A percentile compares a stretch with the other conserved stretches of the same genome.
phyloP scores from a whole-genome alignment of 2,113 vertebrate genomes.

The Platysternon megacephalum region DNA sequence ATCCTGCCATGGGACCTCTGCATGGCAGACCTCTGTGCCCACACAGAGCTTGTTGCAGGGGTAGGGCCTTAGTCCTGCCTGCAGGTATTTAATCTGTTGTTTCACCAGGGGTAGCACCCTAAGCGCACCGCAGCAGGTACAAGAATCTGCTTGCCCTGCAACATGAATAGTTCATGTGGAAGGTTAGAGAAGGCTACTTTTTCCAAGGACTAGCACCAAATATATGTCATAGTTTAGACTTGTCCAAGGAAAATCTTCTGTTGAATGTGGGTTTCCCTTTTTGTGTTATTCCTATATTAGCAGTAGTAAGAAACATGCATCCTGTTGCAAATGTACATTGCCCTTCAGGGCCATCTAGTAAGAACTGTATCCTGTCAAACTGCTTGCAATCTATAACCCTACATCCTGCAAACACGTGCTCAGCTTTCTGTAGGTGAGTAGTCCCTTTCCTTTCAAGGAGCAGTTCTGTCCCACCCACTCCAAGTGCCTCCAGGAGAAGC shows the following conservation, averaged over 20 bases:
- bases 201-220: background rate
- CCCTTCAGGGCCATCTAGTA: background rate
- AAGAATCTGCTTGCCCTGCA: background rate
- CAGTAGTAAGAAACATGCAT: background rate
- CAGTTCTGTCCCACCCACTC: background rate
- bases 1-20: background rate
- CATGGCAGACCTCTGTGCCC: background rate
- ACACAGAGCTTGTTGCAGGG: background rate
- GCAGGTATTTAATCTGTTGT: background rate
- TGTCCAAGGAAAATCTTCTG: background rate
- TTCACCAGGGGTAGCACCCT: background rate
- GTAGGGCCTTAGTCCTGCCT: background rate
- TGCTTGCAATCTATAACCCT: background rate
- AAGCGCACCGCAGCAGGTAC: background rate
- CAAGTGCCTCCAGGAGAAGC: background rate
- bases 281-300: background rate
- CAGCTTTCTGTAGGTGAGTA: background rate
- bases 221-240: background rate
- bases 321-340: background rate
- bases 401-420: background rate
- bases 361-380: background rate
- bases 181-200: background rate
- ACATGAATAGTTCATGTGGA: background rate
- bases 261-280: background rate
- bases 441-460: background rate